Base-by-base conservation (phyloP, 2,797 vertebrate species). In the Oreochromis mossambicus region DNA sequence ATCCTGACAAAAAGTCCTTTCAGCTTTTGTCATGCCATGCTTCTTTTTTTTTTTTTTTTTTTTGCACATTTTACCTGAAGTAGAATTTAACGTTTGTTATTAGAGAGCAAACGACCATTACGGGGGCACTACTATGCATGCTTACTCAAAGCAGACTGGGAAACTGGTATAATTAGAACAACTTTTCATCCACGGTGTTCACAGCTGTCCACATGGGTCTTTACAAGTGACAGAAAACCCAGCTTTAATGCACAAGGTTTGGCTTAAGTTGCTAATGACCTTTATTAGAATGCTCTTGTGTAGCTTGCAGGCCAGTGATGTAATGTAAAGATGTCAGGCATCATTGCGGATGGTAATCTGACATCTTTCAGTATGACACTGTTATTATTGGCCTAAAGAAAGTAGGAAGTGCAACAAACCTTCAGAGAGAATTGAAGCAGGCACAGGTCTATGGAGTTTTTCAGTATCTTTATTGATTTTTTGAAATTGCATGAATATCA, bases 41-140 rank as follows among this genome's bases (percentile, higher is more conserved):
- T 56, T 58, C n/a, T 5, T 5, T 3, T 29, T 58, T 56, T 26
- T 24, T 7, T 34, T 29, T 29, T 5, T 32, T 32, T 32, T 32
- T 32, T 32, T 7, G 5, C 3, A 19, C 56, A 11, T 61, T 58
- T 34, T 61, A 61, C 15, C 15, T 61, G 15, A 70, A 17, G 24
- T 26, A 11, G 15, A 73, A 48, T 24, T 29, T 7, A 5, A 29
- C 11, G 0, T 48, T 73, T 0, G 1, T 73, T 73, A 7, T 73
- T 11, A 73, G 21, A 48, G 41, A 2, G 15, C 24, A 38, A 63
- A 63, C 0, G 3, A 63, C 11, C 68, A 19, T 26, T 73, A 8
- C 14, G 2, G 38, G 12, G 2, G 8, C 6, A 73, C 41, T 73
- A 29, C 24, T 73, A 29, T 48, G 68, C 3, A 13, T n/a, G 43